phyloP scores from a whole-genome alignment of 2,888 invertebrate genomes.

The Oligia fasciuncula region DNA sequence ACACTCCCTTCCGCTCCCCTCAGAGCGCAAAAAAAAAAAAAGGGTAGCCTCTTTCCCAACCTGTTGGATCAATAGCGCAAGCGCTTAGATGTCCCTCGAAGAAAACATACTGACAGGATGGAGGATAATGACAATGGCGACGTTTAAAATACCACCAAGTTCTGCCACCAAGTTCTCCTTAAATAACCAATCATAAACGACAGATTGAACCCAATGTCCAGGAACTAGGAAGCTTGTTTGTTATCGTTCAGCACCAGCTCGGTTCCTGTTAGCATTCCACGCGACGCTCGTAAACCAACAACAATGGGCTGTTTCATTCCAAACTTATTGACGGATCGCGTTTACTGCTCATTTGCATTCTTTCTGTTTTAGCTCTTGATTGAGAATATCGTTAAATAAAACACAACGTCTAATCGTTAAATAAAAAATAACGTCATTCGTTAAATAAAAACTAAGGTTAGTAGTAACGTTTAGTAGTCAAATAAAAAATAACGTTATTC shows the following conservation, averaged over 20 bases:
- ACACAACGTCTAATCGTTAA: too few species aligned
- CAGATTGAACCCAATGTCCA: slow-evolving; percentile 46
- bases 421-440: too few species aligned
- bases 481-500: background rate
- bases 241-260: slow-evolving; percentile 76
- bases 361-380: slow-evolving; percentile 37
- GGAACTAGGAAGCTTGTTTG: slow-evolving; percentile 69
- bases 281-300: slow-evolving; percentile 75
- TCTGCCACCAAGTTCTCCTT: background rate
- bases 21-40: too few species aligned
- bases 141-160: background rate
- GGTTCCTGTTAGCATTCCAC: slow-evolving; percentile 86
- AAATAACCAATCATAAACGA: slow-evolving; percentile 59
- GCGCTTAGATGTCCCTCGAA: too few species aligned
- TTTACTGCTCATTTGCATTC: slow-evolving; percentile 66
- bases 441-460: too few species aligned
- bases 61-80: too few species aligned
- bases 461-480: too few species aligned
- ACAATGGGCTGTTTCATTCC: slow-evolving; percentile 76
- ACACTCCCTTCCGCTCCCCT: too few species aligned
- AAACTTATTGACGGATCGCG: slow-evolving; percentile 59
- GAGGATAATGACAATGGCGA: background rate
- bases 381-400: background rate
- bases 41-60: too few species aligned
- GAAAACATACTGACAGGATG: too few species aligned